Evolutionary conservation across 2,113 vertebrate genomes (phyloP), one percentile per base, ranked within the genome.

Genomic region (Alosa alosa): DNA sequence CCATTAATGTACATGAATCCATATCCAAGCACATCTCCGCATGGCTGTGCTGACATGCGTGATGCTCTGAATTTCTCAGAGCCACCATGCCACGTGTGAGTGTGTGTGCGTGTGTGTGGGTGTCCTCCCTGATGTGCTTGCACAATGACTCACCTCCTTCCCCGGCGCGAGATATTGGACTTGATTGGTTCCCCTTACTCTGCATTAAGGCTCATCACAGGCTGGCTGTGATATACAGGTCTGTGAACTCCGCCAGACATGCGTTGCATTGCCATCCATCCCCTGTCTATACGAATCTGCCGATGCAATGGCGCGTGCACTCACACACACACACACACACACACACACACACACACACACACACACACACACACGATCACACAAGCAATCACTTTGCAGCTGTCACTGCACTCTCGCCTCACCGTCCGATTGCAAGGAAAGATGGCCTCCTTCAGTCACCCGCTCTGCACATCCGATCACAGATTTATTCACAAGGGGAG

Each of bases 121-220:
- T 86, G 86, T 87, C 89, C 89, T 93, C 92, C 92, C 94, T 93
- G 93, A 91, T 91, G 89, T 85, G 91, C 86, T 92, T 85, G 89
- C 83, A 81, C 90, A 83, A 91, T 92, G 93, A 92, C 90, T 93
- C 93, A 93, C 91, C 90, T 83, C 89, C 91, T 89, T 90, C 90
- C 91, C 89, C 85, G 86, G 90, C 72, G 13, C 11, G 11, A 92
- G 93, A 92, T 89, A 93, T 92, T 91, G 87, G 87, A 92, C 88
- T 89, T 93, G 92, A 94, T 94, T 93, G 93, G 91, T 93, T 94
- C 90, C 91, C 91, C 92, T 92, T 94, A 93, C 93, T 93, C 92
- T 91, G 90, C 90, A 94, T 94, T 94, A 94, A 87, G 89, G 88
- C 88, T 91, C 92, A 94, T 94, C 93, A 94, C 83, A 86, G 87